These are phyloP conservation scores for Micronisus gabar DNA, from an alignment of 2,113 vertebrate species.

Conservation along the genomic window DNA sequence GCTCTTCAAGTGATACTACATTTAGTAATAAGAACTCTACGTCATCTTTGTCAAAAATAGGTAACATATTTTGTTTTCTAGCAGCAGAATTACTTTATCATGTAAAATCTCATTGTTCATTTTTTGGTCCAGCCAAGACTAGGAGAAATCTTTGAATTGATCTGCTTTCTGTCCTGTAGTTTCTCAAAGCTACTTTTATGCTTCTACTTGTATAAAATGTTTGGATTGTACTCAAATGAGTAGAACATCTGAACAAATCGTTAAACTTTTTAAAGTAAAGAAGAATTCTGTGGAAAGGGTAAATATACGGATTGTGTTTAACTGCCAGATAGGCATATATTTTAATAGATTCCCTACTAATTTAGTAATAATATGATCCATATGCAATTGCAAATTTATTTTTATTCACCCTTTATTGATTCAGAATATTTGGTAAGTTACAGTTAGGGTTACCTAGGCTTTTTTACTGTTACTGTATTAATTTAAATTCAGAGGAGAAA, in stretches of 20 bases:
- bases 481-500: not conserved
- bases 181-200: conserved; percentile 26
- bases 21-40: not conserved
- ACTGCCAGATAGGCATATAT: not conserved
- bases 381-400: not conserved
- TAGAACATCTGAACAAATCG: not conserved
- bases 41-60: not conserved
- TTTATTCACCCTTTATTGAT: not conserved
- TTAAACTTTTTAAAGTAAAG: not conserved
- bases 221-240: not conserved
- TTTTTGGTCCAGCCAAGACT: not conserved
- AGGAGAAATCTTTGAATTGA: conserved; percentile 21
- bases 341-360: not conserved
- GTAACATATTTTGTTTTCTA: not conserved
- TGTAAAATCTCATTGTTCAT: not conserved
- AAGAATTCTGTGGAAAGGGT: not conserved
- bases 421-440: not conserved
- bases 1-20: not conserved
- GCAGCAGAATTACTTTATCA: not conserved
- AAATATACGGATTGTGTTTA: not conserved
- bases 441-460: not conserved
- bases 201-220: not conserved
- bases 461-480: not conserved
- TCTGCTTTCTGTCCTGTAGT: conserved; percentile 10
- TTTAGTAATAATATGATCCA: not conserved